phyloP scores from a whole-genome alignment of 2,797 vertebrate genomes.

The Cossypha dichroa region DNA sequence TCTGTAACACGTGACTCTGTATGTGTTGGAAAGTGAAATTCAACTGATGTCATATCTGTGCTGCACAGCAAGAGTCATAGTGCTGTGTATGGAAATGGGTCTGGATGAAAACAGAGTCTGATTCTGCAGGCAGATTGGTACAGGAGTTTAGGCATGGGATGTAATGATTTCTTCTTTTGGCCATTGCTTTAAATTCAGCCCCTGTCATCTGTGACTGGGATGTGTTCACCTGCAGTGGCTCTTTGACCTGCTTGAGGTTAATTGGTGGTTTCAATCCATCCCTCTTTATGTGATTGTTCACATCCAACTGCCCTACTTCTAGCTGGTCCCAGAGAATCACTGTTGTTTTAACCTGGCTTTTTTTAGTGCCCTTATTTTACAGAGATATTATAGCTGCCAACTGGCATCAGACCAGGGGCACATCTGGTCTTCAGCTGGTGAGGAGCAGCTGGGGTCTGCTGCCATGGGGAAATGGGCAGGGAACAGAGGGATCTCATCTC shows the following conservation, averaged over 20 bases:
- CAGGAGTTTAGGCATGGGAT: background rate
- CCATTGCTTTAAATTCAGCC: conserved; percentile 19
- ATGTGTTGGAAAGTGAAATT: background rate
- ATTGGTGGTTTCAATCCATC: conserved; percentile 6
- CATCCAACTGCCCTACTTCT: background rate
- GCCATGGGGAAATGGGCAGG: background rate
- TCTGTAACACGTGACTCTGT: background rate
- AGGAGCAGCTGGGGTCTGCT: background rate
- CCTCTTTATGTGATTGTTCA: background rate
- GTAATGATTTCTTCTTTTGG: conserved; percentile 6
- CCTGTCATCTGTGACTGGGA: background rate
- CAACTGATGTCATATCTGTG: background rate
- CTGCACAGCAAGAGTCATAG: background rate
- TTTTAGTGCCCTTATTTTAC: background rate
- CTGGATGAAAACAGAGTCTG: background rate
- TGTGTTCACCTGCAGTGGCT: background rate
- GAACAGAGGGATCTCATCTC: background rate
- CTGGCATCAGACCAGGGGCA: background rate
- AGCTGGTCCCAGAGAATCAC: background rate
- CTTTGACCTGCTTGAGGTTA: conserved; percentile 48
- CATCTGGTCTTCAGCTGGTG: background rate
- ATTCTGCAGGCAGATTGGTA: background rate
- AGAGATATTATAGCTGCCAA: background rate
- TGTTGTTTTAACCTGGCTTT: background rate
- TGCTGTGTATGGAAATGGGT: background rate